Conservation (phyloP, 2,113 vertebrate species). For the Apteryx mantelli region DNA sequence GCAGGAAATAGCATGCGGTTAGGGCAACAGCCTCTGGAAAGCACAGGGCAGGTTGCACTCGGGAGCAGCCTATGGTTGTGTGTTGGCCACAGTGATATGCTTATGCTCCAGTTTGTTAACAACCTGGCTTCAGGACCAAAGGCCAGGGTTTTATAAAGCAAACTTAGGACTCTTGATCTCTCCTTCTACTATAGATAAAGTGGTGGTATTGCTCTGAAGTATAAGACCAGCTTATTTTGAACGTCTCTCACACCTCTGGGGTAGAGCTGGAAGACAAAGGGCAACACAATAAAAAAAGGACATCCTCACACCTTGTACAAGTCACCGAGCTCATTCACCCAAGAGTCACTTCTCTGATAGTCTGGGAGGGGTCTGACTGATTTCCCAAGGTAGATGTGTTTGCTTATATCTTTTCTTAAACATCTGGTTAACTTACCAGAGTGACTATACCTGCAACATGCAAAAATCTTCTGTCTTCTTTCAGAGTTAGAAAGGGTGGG, state of each 20-base stretch:
- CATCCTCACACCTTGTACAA: not conserved
- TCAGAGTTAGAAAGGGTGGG: not conserved
- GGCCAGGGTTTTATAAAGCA: not conserved
- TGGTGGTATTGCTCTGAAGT: not conserved
- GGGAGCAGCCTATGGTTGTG: rapidly evolving
- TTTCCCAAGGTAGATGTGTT: not conserved
- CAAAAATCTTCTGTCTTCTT: not conserved
- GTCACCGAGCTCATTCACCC: slow-evolving; percentile 12
- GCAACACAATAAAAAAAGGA: not conserved
- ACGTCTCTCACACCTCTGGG: not conserved
- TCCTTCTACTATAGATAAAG: not conserved
- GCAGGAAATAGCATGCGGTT: rapidly evolving
- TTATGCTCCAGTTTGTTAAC: rapidly evolving
- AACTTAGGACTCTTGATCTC: not conserved
- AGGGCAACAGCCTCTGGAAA: not conserved
- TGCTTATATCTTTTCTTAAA: not conserved
- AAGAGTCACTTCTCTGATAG: not conserved
- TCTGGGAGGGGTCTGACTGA: not conserved
- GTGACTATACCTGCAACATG: not conserved
- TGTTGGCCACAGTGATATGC: not conserved
- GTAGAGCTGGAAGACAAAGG: not conserved
- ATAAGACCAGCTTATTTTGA: not conserved
- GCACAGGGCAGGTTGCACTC: rapidly evolving
- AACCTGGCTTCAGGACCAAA: not conserved
- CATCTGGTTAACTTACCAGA: not conserved